Percentiles rank a stretch among this genome's conserved stretches.
phyloP scores from a whole-genome alignment of 2,888 invertebrate genomes.

The Chymomyza caudatula region DNA sequence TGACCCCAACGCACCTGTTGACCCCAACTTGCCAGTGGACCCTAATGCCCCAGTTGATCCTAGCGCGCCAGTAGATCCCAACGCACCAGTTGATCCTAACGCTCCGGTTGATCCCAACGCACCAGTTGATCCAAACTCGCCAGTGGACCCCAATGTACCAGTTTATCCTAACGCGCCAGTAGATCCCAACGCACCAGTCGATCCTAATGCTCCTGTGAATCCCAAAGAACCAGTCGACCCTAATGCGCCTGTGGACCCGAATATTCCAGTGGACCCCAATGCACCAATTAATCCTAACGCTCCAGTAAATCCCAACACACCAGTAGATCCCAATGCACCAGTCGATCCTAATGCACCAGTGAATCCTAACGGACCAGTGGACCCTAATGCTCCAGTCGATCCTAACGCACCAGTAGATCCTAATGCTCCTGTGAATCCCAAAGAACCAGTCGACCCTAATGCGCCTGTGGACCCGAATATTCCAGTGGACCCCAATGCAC shows the following conservation, averaged over 20 bases:
- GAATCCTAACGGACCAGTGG: conserved; percentile 3
- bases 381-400: conserved; percentile 5
- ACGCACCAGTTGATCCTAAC: conserved; percentile 4
- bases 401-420: conserved; percentile 15
- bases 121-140: conserved; percentile 22
- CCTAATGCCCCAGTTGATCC: conserved; percentile 16
- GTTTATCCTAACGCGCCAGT: conserved; percentile 10
- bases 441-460: conserved; percentile 15
- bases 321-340: conserved; percentile 16
- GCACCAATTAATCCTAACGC: conserved; percentile 9
- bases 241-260: conserved; percentile 18
- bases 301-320: conserved; percentile 14
- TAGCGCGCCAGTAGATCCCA: conserved; percentile 8
- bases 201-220: conserved; percentile 16
- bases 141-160: conserved; percentile 12
- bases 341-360: conserved; percentile 11
- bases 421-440: conserved; percentile 8
- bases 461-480: conserved; percentile 16
- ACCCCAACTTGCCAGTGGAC: conserved; percentile 8
- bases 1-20: conserved; percentile 17
- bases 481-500: conserved; percentile 17
- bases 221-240: conserved; percentile 19
- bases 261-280: conserved; percentile 12
- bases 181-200: conserved; percentile 14
- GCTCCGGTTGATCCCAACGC: conserved; percentile 26